A percentile compares a stretch with the other conserved stretches of the same genome.
Evolutionary conservation across 2,888 invertebrate genomes (phyloP).

Genomic region (Pseudococcus longispinus): DNA sequence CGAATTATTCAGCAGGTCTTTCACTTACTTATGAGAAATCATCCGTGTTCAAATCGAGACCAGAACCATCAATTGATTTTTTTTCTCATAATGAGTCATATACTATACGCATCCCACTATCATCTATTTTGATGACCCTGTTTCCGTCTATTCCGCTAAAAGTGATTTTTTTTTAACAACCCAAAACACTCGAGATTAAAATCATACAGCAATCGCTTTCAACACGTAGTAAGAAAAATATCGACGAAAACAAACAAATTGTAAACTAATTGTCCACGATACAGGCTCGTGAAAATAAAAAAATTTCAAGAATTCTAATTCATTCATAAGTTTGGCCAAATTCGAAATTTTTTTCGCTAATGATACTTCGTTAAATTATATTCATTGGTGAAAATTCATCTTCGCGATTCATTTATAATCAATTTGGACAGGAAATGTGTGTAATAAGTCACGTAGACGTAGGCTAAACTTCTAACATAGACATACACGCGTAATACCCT

Average conservation of each 20-base stretch:
- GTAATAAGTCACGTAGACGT: constrained; percentile 6
- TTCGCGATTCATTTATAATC: background rate
- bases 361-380: background rate
- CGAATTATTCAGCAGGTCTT: background rate
- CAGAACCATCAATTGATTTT: background rate
- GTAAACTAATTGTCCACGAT: background rate
- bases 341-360: background rate
- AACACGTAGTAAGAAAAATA: background rate
- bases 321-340: background rate
- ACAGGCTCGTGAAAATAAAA: background rate
- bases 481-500: background rate
- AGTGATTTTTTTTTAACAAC: background rate
- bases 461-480: background rate
- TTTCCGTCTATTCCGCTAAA: background rate
- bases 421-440: background rate
- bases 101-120: background rate
- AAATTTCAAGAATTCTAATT: background rate
- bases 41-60: background rate
- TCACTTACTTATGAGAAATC: background rate
- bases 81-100: constrained; percentile 2
- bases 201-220: background rate
- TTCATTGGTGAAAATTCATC: background rate
- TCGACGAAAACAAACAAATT: background rate
- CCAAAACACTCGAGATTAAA: background rate
- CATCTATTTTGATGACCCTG: background rate